Conservation (phyloP, 2,113 vertebrate genomes). For the Ptilorrhoa leucosticta region DNA sequence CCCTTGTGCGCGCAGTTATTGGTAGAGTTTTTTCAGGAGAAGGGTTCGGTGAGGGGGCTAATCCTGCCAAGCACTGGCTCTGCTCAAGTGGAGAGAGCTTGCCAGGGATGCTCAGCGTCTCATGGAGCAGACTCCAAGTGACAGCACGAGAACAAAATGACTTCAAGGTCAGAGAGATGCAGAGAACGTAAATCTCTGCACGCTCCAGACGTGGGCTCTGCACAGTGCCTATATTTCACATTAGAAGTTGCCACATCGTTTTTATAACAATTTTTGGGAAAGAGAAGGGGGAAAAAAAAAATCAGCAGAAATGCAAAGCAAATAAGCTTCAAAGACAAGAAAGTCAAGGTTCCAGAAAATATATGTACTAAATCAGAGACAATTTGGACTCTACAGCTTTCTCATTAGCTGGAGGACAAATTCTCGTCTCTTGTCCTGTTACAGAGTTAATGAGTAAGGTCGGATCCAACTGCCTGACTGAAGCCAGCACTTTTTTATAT, state of each 20-base stretch:
- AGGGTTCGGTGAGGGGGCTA: not conserved
- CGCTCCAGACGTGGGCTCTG: not conserved
- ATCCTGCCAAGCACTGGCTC: not conserved
- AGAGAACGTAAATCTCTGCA: not conserved
- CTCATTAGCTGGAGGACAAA: slow-evolving; percentile 16
- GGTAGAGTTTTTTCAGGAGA: not conserved
- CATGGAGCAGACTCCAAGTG: not conserved
- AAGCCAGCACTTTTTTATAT: not conserved
- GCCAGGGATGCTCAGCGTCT: slow-evolving; percentile 21
- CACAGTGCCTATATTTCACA: not conserved
- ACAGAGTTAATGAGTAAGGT: slow-evolving; percentile 3
- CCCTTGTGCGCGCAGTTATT: not conserved
- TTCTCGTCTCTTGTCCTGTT: not conserved
- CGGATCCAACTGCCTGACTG: not conserved
- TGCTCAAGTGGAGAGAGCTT: not conserved
- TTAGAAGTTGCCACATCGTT: not conserved
- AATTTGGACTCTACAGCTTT: not conserved
- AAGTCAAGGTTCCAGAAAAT: not conserved
- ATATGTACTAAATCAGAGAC: not conserved
- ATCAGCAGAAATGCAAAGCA: not conserved
- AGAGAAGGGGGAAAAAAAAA: rapidly evolving
- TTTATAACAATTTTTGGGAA: not conserved
- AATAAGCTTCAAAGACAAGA: not conserved
- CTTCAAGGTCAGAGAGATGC: slow-evolving; percentile 33
- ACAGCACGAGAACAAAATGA: not conserved